These are phyloP conservation scores for Adrianichthys oophorus DNA, from an alignment of 2,797 vertebrate species.

Conservation along the genomic window DNA sequence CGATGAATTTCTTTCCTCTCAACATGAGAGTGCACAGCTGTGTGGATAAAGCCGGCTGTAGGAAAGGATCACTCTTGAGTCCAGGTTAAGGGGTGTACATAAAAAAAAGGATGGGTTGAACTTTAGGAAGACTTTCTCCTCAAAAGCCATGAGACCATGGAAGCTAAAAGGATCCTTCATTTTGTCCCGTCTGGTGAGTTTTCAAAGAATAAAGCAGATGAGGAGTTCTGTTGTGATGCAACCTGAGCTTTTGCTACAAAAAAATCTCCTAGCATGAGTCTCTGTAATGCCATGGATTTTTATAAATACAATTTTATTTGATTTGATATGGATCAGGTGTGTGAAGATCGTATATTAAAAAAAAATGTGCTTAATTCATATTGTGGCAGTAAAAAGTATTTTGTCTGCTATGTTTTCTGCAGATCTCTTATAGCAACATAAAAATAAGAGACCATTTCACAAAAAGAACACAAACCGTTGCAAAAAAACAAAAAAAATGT, in stretches of 20 bases:
- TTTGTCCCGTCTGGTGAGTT: conserved; percentile 78
- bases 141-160: conserved; percentile 63
- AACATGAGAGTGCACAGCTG: conserved; percentile 17
- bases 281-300: too few relatives aligned
- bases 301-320: too few relatives aligned
- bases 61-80: conserved; percentile 14
- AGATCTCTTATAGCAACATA: too few relatives aligned
- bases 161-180: conserved; percentile 67
- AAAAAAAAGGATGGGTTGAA: conserved; percentile 72
- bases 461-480: too few relatives aligned
- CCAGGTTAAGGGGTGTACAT: conserved; percentile 29
- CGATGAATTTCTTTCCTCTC: conserved; percentile 33
- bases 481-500: too few relatives aligned
- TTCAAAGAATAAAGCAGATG: conserved; percentile 33
- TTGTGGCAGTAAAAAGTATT: too few relatives aligned
- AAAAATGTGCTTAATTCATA: too few relatives aligned
- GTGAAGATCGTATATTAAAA: too few relatives aligned
- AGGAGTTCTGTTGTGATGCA: conserved; percentile 39
- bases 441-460: too few relatives aligned
- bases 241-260: conserved; percentile 47
- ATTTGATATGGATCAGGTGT: too few relatives aligned
- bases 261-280: too few relatives aligned
- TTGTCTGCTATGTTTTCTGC: too few relatives aligned
- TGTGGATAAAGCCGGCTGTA: conserved; percentile 13
- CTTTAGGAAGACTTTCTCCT: conserved; percentile 41